phyloP scores from a whole-genome alignment of 2,113 vertebrate species.

The Corynorhinus townsendii region DNA sequence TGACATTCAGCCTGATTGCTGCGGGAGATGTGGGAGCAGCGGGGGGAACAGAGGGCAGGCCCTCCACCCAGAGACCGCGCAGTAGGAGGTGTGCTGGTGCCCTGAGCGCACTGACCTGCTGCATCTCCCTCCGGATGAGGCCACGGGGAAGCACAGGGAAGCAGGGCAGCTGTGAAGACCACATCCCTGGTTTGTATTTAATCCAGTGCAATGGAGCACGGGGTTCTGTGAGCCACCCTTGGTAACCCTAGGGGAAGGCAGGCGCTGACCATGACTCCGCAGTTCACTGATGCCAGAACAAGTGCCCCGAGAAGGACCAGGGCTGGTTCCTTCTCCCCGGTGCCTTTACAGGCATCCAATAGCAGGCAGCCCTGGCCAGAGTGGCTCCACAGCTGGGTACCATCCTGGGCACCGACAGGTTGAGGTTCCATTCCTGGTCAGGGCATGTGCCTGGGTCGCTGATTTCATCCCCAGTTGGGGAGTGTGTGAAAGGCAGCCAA shows the following conservation, averaged over 20 bases:
- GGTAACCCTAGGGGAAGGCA: background rate
- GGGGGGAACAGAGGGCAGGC: rapidly evolving
- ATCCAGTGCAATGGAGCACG: rapidly evolving
- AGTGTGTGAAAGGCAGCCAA: too few species aligned
- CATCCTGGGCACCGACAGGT: too few species aligned
- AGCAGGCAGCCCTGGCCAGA: too few species aligned
- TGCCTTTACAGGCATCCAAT: background rate
- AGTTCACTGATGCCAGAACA: background rate
- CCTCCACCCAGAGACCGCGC: rapidly evolving
- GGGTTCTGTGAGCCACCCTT: background rate
- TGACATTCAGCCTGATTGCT: too few species aligned
- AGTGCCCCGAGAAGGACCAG: background rate
- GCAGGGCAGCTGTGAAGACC: background rate
- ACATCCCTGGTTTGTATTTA: rapidly evolving
- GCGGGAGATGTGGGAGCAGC: background rate
- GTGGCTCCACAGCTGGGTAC: too few species aligned
- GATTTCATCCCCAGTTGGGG: too few species aligned
- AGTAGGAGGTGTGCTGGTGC: rapidly evolving
- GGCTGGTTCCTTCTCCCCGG: background rate
- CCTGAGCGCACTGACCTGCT: rapidly evolving
- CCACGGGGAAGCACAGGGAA: too few species aligned
- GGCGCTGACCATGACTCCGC: background rate
- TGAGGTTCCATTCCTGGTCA: too few species aligned
- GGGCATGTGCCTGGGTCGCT: too few species aligned
- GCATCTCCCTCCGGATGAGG: too few species aligned